A percentile compares a stretch with the other conserved stretches of the same genome.
Conservation (phyloP, 2,113 vertebrate genomes). For the Sander lucioperca region DNA sequence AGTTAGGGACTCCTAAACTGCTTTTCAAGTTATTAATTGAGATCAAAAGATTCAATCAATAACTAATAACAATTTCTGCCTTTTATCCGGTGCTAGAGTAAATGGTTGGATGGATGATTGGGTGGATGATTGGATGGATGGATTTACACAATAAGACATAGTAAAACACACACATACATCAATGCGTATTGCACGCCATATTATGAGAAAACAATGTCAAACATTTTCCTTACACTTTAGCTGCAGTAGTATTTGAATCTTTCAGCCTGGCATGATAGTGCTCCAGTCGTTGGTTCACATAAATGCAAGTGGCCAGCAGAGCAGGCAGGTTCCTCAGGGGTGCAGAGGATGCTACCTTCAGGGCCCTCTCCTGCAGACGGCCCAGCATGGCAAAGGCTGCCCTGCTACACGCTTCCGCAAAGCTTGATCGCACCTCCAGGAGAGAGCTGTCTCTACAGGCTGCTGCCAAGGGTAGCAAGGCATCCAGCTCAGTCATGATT, state of each 20-base stretch:
- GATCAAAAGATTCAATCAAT: neutral
- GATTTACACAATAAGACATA: neutral
- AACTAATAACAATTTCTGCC: neutral
- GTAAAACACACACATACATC: neutral
- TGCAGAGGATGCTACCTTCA: slow-evolving; percentile 86
- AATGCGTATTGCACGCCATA: neutral
- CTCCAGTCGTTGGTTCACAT: slow-evolving; percentile 85
- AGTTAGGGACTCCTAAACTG: neutral
- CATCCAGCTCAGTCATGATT: slow-evolving; percentile 90
- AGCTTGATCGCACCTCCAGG: slow-evolving; percentile 90
- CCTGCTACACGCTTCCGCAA: slow-evolving; percentile 90
- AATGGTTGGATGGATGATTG: neutral
- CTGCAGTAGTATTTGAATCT: slow-evolving; percentile 78
- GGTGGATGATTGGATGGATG: neutral
- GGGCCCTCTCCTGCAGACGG: slow-evolving; percentile 88
- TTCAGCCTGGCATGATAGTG: slow-evolving; percentile 86
- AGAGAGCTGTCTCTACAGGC: slow-evolving; percentile 89
- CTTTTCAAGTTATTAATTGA: neutral
- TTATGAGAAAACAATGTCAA: too few relatives aligned
- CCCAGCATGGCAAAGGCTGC: slow-evolving; percentile 86
- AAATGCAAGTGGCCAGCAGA: slow-evolving; percentile 87
- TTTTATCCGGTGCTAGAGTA: neutral
- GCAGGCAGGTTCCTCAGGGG: slow-evolving; percentile 85
- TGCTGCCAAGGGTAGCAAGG: slow-evolving; percentile 91
- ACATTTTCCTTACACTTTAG: slow-evolving; percentile 84